Evolutionary conservation across 2,797 vertebrate species (phyloP).

Genomic region (Cyclopterus lumpus): DNA sequence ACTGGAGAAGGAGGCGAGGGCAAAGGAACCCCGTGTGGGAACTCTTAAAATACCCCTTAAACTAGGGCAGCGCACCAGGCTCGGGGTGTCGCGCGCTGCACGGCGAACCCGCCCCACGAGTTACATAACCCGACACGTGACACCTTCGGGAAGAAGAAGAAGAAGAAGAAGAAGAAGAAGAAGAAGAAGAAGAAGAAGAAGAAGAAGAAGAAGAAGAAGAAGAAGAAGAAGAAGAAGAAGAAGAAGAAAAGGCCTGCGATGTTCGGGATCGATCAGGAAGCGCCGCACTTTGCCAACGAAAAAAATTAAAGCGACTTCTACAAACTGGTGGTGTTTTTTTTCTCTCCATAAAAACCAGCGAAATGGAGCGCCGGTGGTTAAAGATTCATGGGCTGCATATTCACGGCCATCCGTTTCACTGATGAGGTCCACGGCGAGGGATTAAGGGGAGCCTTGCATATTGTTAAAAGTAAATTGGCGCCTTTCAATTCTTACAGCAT

Average conservation of each 20-base stretch:
- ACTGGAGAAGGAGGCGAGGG: constrained; percentile 75
- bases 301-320: constrained; percentile 44
- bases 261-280: constrained; percentile 16
- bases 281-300: constrained; percentile 32
- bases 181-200: too few relatives aligned
- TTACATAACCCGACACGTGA: constrained; percentile 54
- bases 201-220: too few relatives aligned
- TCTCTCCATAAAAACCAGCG: constrained; percentile 45
- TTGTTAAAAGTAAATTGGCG: constrained; percentile 74
- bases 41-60: constrained; percentile 82
- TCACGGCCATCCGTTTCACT: constrained; percentile 58
- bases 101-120: constrained; percentile 47
- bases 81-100: constrained; percentile 52
- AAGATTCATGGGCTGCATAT: constrained; percentile 69
- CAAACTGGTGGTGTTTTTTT: constrained; percentile 33
- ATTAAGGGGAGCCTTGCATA: constrained; percentile 63
- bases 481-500: constrained; percentile 68
- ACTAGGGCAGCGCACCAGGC: constrained; percentile 75
- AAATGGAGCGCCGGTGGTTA: constrained; percentile 42
- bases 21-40: constrained; percentile 75
- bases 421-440: constrained; percentile 61
- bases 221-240: too few relatives aligned
- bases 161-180: too few relatives aligned
- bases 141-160: constrained; percentile 21
- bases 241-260: not conserved